Percentiles rank a stretch among this genome's conserved stretches.
These are phyloP conservation scores for Pseudeuparius sepicola DNA, from an alignment of 2,888 invertebrate genomes.

Conservation along the genomic window DNA sequence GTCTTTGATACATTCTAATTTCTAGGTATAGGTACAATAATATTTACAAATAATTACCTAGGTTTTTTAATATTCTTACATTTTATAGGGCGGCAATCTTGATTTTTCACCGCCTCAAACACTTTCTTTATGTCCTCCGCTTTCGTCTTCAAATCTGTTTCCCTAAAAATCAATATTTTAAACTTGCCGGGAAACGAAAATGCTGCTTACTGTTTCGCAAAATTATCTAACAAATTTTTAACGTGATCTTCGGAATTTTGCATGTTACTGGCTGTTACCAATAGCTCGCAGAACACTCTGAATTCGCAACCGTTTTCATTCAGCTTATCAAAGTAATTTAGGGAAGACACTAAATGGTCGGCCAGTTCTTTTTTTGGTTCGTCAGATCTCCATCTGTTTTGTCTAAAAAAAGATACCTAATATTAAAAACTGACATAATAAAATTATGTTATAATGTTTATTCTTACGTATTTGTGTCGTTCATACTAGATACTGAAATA, in stretches of 20 bases:
- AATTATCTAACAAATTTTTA: constrained; percentile 32
- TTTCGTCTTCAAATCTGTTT: constrained; percentile 30
- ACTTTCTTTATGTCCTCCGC: constrained; percentile 34
- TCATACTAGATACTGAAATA: constrained; percentile 44
- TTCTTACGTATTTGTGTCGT: constrained; percentile 32
- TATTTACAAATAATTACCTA: constrained; percentile 10
- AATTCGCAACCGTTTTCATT: constrained; percentile 32
- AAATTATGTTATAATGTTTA: too few relatives aligned
- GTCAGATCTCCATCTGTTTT: constrained; percentile 24
- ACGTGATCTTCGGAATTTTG: constrained; percentile 32
- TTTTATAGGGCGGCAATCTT: constrained; percentile 31
- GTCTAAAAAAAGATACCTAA: constrained; percentile 20
- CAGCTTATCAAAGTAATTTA: constrained; percentile 27
- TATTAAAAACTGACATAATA: constrained; percentile 4
- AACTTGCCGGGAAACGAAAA: too few relatives aligned
- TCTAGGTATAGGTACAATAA: too few relatives aligned
- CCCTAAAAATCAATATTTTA: too few relatives aligned
- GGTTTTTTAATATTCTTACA: constrained; percentile 27
- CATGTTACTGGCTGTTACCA: constrained; percentile 30
- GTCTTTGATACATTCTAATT: too few relatives aligned
- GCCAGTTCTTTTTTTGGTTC: constrained; percentile 20
- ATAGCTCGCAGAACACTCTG: constrained; percentile 33
- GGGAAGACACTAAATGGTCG: constrained; percentile 23
- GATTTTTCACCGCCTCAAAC: constrained; percentile 34
- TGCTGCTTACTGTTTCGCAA: constrained; percentile 31